Percentiles rank a stretch among this genome's conserved stretches.
phyloP scores from a whole-genome alignment of 2,888 invertebrate species.

The Zeuzera pyrina region DNA sequence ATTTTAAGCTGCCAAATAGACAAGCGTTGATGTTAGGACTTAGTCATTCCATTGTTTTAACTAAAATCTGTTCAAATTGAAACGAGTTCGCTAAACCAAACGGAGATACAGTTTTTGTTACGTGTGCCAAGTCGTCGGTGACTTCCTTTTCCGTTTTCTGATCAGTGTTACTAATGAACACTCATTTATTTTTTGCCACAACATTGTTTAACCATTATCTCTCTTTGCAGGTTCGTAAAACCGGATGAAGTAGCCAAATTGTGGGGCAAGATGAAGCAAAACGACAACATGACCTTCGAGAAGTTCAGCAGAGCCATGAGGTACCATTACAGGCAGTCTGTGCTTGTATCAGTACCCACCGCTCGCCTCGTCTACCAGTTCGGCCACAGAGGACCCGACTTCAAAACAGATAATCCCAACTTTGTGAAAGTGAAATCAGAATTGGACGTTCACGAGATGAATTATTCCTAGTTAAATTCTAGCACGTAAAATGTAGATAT shows the following conservation, averaged over 20 bases:
- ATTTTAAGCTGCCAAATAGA: no score
- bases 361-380: slow-evolving; percentile 86
- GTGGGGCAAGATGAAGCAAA: slow-evolving; percentile 90
- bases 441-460: slow-evolving; percentile 27
- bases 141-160: neutral
- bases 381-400: slow-evolving; percentile 84
- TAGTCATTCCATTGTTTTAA: no score
- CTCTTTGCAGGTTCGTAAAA: slow-evolving; percentile 79
- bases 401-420: slow-evolving; percentile 78
- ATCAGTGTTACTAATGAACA: no score
- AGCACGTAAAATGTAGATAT: slow-evolving; percentile 19
- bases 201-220: no score
- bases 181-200: no score
- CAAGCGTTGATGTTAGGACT: no score
- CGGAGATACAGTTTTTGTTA: no score
- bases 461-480: slow-evolving; percentile 40
- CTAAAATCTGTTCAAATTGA: no score
- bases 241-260: slow-evolving; percentile 89
- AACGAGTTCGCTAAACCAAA: no score
- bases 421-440: slow-evolving; percentile 57
- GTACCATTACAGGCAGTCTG: slow-evolving; percentile 85
- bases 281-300: slow-evolving; percentile 93
- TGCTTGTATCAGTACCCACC: slow-evolving; percentile 82
- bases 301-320: slow-evolving; percentile 93
- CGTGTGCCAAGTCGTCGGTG: no score